Percentiles rank a stretch among this genome's conserved stretches.
Evolutionary conservation across 2,113 vertebrate genomes (phyloP).

Genomic region (Scomber japonicus): DNA sequence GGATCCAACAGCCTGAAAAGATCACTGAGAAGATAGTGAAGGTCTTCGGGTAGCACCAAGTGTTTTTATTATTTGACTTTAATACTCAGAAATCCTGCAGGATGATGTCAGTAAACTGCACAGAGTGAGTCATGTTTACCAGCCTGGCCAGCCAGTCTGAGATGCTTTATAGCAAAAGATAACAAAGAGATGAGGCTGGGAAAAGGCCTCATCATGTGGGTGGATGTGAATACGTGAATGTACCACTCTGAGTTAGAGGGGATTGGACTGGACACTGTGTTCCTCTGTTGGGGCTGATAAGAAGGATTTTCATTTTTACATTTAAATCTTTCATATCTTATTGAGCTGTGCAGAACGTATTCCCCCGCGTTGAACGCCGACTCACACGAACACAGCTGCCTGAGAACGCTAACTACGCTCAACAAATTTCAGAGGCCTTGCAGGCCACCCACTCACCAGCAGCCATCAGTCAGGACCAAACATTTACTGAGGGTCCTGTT

Average conservation of each 20-base stretch:
- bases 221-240: conserved; percentile 13
- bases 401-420: not conserved
- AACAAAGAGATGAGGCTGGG: not conserved
- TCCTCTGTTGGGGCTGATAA: not conserved
- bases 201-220: not conserved
- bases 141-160: not conserved
- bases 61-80: not conserved
- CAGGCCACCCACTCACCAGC: conserved; percentile 51
- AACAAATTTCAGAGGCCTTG: conserved; percentile 11
- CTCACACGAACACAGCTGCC: conserved; percentile 5
- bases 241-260: not conserved
- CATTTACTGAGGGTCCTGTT: conserved; percentile 20
- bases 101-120: conserved; percentile 32
- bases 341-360: not conserved
- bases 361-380: not conserved
- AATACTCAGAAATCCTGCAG: conserved; percentile 1
- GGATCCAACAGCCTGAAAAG: too few relatives aligned
- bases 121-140: conserved; percentile 24
- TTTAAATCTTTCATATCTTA: not conserved
- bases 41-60: not conserved
- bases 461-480: conserved; percentile 56
- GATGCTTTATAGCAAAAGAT: not conserved
- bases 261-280: not conserved
- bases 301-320: not conserved
- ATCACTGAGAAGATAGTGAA: too few relatives aligned